Base-by-base conservation (phyloP, 2,113 vertebrate genomes). In the Spea multiplicata region DNA sequence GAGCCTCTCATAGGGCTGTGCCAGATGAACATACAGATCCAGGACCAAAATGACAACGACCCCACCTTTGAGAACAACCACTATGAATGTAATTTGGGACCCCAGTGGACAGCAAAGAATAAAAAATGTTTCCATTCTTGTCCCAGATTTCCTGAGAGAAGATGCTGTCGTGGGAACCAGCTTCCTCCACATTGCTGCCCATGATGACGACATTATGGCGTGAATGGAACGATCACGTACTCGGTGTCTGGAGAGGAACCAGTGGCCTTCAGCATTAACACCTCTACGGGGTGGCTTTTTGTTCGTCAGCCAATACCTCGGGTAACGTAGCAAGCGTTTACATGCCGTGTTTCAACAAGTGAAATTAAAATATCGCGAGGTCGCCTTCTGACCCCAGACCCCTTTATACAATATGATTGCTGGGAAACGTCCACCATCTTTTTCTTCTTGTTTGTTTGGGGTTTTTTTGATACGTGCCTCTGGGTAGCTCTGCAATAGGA, bases 11-110 rank as follows among this genome's bases (percentile, higher is more conserved):
- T 93, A 73, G 95, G 95, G 76, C 94, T 96, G 81, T 97, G 95
- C 82, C 95, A 95, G 85, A 92, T 96, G 73, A 96, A 92, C 84
- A 83, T 97, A 81, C 79, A 93, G 84, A 94, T 96, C 67, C 86
- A 95, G 86, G 95, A 97, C 83, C 91, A 95, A 85, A 97, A 97
- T 47, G 95, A 96, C 88, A 97, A 95, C 85, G 94, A 91, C 80
- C 95, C 95, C 10, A 94, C 93, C 88, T 96, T 96, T 88, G 95
- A 96, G 89, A 96, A 95, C 88, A 88, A 92, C 44, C 92, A 82
- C 83, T 97, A 97, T 80, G 95, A 97, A 86, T 95, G 95, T 97
- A 87, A 95, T 93, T 30, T 30, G 30, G 30, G 30, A 30, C n/a
- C n/a, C n/a, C n/a, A n/a, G n/a, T n/a, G n/a, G n/a, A 30, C 30